These are phyloP conservation scores for Tigriopus japonicus DNA, from an alignment of 1,140 invertebrate species.

Conservation along the genomic window DNA sequence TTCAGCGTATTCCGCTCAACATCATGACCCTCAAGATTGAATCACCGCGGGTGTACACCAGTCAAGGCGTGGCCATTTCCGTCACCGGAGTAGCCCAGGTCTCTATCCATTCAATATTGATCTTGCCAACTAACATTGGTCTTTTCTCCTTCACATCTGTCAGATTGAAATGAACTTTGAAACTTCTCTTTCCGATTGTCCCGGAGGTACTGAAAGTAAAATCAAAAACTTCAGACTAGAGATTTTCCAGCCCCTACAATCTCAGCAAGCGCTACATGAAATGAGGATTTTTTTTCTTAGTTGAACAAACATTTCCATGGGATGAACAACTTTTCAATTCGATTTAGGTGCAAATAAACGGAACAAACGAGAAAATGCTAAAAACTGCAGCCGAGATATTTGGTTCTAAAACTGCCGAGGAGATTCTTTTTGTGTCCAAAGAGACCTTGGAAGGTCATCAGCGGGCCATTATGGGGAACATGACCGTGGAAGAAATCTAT, in stretches of 20 bases:
- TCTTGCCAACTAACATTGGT: constrained; percentile 19
- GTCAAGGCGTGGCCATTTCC: constrained; percentile 87
- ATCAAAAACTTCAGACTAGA: too few relatives aligned
- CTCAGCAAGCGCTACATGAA: too few relatives aligned
- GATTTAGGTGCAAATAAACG: constrained; percentile 76
- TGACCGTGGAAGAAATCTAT: constrained; percentile 67
- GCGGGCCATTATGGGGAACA: constrained; percentile 90
- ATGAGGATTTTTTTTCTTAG: too few relatives aligned
- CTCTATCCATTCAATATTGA: too few relatives aligned
- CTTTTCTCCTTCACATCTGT: too few relatives aligned
- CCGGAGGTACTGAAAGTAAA: too few relatives aligned
- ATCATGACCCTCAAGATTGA: constrained; percentile 75
- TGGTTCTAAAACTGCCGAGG: constrained; percentile 65
- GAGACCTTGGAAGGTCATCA: constrained; percentile 93
- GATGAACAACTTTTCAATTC: not conserved
- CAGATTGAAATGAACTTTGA: not conserved
- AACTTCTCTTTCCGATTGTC: not conserved
- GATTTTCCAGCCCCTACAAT: too few relatives aligned
- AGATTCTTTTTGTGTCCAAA: constrained; percentile 60
- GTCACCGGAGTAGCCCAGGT: constrained; percentile 93
- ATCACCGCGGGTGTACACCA: constrained; percentile 61
- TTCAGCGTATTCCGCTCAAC: constrained; percentile 66
- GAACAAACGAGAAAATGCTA: constrained; percentile 88
- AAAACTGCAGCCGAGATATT: constrained; percentile 88
- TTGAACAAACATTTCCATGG: not conserved